These are phyloP conservation scores for Phyllopteryx taeniolatus DNA, from an alignment of 2,113 vertebrate genomes.

Conservation along the genomic window DNA sequence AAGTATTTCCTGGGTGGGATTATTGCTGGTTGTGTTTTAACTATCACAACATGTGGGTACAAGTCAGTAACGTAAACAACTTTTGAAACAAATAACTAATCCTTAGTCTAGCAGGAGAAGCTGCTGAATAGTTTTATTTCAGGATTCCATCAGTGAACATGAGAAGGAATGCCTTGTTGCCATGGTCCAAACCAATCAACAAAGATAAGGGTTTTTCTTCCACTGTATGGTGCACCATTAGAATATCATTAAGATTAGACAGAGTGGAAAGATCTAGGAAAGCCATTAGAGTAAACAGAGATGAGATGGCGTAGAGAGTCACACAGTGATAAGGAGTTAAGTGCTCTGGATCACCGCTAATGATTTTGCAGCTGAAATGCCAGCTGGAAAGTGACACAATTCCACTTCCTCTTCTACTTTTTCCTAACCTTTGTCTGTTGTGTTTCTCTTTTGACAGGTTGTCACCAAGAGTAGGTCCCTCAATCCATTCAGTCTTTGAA, in stretches of 20 bases:
- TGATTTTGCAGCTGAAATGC: constrained; percentile 17
- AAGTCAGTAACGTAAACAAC: background rate
- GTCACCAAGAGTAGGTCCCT: constrained; percentile 5
- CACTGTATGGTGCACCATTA: constrained; percentile 43
- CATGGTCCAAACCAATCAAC: constrained; percentile 30
- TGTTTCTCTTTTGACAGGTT: constrained; percentile 9
- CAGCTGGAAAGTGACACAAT: constrained; percentile 13
- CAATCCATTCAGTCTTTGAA: constrained; percentile 7
- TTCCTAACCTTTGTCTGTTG: constrained; percentile 2
- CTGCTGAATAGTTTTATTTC: constrained; percentile 9
- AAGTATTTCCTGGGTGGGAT: background rate
- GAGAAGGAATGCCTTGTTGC: background rate
- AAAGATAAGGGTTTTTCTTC: constrained; percentile 1
- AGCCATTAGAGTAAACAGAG: constrained; percentile 29
- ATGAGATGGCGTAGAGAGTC: constrained; percentile 4
- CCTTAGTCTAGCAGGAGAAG: constrained; percentile 1
- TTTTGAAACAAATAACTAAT: background rate
- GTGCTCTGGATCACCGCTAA: constrained; percentile 3
- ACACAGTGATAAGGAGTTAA: background rate
- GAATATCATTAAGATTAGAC: constrained; percentile 38
- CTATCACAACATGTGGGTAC: background rate
- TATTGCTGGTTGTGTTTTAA: background rate
- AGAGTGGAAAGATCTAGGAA: constrained; percentile 11
- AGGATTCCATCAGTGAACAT: background rate
- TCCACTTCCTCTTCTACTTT: constrained; percentile 3